Evolutionary conservation across 2,888 invertebrate species (phyloP), one percentile per base, ranked within the genome.

Genomic region (Poecilus cupreus): DNA sequence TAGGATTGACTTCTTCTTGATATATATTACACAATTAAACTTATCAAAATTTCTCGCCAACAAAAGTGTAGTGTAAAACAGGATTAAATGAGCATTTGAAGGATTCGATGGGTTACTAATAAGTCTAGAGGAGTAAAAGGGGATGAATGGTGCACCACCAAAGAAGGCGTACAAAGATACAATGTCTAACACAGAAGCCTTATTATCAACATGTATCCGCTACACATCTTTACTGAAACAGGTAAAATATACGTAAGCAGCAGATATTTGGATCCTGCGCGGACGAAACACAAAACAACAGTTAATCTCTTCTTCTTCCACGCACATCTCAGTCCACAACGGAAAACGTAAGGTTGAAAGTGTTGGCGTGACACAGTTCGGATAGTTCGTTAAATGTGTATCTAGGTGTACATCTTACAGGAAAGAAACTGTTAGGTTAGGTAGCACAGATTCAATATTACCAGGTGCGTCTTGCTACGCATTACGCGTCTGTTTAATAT

Each of bases 101-200:
- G n/a, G n/a, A n/a, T n/a, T n/a, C n/a, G n/a, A n/a, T n/a, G n/a
- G n/a, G n/a, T n/a, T n/a, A n/a, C n/a, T n/a, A n/a, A n/a, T n/a
- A n/a, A n/a, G n/a, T n/a, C n/a, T n/a, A n/a, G n/a, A 32, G 32
- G 8, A 32, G 8, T 20, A 20, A 43, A 39, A 3, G 11, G n/a
- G 4, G n/a, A 20, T 5, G 43, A 2, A 11, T 20, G 16, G 22
- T 72, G 72, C 46, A 46, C n/a, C 8, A 43, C 20, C 20, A 72
- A 16, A 72, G 37, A 72, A 77, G 77, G 77, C 77, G 20, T 77
- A 72, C 77, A 77, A 77, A 57, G 77, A 77, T 77, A 77, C 77
- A 77, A 77, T 77, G 60, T 77, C 77, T 77, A 77, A 77, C 77
- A 77, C 77, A 77, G 77, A 77, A 77, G 77, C 77, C 60, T 77